phyloP scores from a whole-genome alignment of 2,888 invertebrate species.

The Auanema sp. region DNA sequence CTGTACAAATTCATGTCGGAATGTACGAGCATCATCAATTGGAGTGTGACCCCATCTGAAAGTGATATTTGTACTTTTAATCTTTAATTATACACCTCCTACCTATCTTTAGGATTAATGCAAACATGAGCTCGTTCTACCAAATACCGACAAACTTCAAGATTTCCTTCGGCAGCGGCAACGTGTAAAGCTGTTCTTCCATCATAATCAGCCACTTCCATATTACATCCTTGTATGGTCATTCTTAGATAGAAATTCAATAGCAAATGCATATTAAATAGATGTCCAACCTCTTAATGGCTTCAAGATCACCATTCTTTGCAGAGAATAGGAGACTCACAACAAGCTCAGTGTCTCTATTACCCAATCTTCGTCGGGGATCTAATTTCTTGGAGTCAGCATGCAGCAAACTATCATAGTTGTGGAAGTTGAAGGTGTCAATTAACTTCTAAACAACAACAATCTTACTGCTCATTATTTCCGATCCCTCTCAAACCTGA shows the following conservation, averaged over 20 bases:
- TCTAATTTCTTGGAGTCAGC: constrained; percentile 85
- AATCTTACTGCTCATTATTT: not conserved
- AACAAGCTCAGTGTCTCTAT: constrained; percentile 76
- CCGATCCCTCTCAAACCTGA: constrained; percentile 67
- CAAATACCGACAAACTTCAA: constrained; percentile 44
- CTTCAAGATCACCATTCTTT: constrained; percentile 79
- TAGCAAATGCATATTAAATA: constrained; percentile 76
- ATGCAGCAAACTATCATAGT: constrained; percentile 85
- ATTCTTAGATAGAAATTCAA: constrained; percentile 20
- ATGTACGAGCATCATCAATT: constrained; percentile 52
- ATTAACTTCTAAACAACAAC: constrained; percentile 17
- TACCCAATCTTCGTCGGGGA: constrained; percentile 76
- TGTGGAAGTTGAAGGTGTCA: constrained; percentile 87
- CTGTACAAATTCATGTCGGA: constrained; percentile 36
- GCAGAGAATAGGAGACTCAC: constrained; percentile 91
- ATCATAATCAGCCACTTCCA: constrained; percentile 89
- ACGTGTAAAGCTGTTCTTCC: constrained; percentile 91
- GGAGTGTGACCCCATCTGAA: constrained; percentile 56
- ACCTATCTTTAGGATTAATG: constrained; percentile 15
- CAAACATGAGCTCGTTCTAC: constrained; percentile 34
- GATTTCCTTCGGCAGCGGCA: constrained; percentile 89
- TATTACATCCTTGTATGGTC: constrained; percentile 80
- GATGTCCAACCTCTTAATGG: constrained; percentile 66
- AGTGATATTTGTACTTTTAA: constrained; percentile 1
- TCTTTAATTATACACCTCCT: not conserved